A percentile compares a stretch with the other conserved stretches of the same genome.
Conservation (phyloP, 2,888 invertebrate genomes). For the Antitype chi region DNA sequence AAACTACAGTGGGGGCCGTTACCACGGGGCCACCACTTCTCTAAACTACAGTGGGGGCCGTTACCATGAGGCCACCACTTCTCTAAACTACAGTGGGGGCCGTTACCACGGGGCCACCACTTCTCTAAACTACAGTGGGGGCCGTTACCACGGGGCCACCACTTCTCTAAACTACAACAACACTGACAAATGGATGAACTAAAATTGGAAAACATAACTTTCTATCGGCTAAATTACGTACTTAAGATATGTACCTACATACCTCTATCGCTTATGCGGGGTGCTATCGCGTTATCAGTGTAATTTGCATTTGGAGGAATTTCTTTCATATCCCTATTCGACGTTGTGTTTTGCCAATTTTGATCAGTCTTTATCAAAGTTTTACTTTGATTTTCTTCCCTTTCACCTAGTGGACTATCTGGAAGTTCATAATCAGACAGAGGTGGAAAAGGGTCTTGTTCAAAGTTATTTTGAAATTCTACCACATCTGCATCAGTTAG, state of each 20-base stretch:
- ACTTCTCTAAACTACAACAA: too few relatives aligned
- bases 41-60: too few relatives aligned
- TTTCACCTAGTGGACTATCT: background rate
- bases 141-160: too few relatives aligned
- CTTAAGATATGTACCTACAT: background rate
- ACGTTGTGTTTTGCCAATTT: background rate
- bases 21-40: too few relatives aligned
- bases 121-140: too few relatives aligned
- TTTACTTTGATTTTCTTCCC: conserved; percentile 2
- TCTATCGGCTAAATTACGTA: background rate
- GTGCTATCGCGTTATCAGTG: background rate
- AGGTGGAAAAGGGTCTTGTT: conserved; percentile 4
- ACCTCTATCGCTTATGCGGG: conserved; percentile 38
- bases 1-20: too few relatives aligned
- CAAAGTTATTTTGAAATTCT: conserved; percentile 12
- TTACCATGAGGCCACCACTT: too few relatives aligned
- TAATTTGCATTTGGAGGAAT: background rate
- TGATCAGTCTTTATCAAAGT: conserved; percentile 2
- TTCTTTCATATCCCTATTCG: conserved; percentile 3
- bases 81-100: too few relatives aligned
- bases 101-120: too few relatives aligned
- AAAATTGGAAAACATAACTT: background rate
- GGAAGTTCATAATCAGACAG: conserved; percentile 17
- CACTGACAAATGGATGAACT: background rate
- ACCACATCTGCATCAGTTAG: conserved; percentile 38